Conservation (phyloP, 2,888 invertebrate genomes). For the Thysanoteuthis rhombus region DNA sequence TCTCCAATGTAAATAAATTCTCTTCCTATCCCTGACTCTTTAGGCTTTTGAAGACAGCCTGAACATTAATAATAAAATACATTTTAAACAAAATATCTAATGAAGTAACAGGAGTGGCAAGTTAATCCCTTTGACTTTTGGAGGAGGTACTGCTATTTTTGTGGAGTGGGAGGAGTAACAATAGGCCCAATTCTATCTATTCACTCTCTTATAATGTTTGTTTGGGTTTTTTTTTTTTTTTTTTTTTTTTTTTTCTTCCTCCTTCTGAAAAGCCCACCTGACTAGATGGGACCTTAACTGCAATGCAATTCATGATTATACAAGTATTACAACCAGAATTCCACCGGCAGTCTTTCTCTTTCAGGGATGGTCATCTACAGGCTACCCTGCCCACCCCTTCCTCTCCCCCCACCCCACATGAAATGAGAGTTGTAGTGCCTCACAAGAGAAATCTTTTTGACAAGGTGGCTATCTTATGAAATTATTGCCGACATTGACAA, state of each 20-base stretch:
- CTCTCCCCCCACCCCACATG: not conserved
- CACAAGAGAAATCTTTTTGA: slow-evolving; percentile 23
- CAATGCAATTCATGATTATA: not conserved
- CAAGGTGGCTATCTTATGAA: slow-evolving; percentile 14
- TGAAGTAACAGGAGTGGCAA: not conserved
- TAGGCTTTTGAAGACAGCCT: not conserved
- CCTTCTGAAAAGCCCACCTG: not conserved
- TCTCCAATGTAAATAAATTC: not conserved
- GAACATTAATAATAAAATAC: not conserved
- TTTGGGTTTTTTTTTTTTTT: not conserved
- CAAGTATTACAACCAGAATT: not conserved
- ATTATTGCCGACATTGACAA: slow-evolving; percentile 28
- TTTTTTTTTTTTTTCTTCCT: not conserved
- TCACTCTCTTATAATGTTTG: too few relatives aligned
- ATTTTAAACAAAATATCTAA: not conserved
- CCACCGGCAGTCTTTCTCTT: slow-evolving; percentile 20
- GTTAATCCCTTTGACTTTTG: not conserved
- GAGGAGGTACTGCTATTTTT: slow-evolving; percentile 12
- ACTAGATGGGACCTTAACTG: not conserved
- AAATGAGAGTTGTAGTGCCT: slow-evolving; percentile 24
- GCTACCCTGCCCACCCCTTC: too few relatives aligned
- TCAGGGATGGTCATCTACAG: not conserved
- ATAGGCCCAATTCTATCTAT: not conserved
- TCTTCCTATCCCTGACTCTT: not conserved
- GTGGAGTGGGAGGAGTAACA: not conserved